Percentiles rank a stretch among this genome's conserved stretches.
phyloP scores from a whole-genome alignment of 2,113 vertebrate species.

The Symphodus melops region DNA sequence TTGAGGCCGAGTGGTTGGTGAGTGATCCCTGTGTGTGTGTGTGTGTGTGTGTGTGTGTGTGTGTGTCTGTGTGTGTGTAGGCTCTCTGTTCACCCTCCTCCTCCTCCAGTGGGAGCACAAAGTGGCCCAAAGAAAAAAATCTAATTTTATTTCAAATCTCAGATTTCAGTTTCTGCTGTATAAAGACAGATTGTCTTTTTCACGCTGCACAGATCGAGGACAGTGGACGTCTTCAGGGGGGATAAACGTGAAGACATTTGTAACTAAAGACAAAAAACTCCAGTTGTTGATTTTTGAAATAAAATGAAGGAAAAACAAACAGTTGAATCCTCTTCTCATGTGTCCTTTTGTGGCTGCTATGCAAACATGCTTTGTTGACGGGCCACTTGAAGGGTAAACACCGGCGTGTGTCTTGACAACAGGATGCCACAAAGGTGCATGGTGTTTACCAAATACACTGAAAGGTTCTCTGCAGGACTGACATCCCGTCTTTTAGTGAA shows the following conservation, averaged over 20 bases:
- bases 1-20: too few relatives aligned
- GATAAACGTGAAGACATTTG: neutral
- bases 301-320: neutral
- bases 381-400: neutral
- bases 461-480: neutral
- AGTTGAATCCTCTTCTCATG: neutral
- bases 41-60: too few relatives aligned
- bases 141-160: too few relatives aligned
- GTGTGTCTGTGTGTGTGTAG: too few relatives aligned
- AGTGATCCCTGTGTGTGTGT: too few relatives aligned
- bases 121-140: too few relatives aligned
- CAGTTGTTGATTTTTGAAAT: conserved; percentile 22
- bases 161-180: too few relatives aligned
- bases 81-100: too few relatives aligned
- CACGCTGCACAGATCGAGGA: neutral
- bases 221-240: neutral
- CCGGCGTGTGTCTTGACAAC: conserved; percentile 1
- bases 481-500: conserved; percentile 26
- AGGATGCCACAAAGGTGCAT: conserved; percentile 4
- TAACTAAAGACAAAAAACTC: neutral
- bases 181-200: too few relatives aligned
- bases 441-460: conserved; percentile 43
- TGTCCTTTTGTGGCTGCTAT: neutral
- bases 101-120: too few relatives aligned
- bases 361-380: neutral